Evolutionary conservation across 2,888 invertebrate genomes (phyloP).

Genomic region (Rotaria socialis): DNA sequence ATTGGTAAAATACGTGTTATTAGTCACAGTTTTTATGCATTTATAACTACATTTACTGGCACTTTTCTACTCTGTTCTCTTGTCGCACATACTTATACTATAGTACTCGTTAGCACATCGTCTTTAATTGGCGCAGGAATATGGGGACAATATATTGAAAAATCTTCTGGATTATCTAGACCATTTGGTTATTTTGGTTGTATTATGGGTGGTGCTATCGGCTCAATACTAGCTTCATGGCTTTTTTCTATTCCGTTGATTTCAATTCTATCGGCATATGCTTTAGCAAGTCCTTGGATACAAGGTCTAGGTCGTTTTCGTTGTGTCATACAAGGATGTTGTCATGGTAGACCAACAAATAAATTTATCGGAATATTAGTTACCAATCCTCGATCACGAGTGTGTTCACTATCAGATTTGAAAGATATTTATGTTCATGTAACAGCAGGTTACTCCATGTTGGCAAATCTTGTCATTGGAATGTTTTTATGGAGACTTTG

Average conservation of each 20-base stretch:
- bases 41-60: neutral
- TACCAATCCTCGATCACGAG: neutral
- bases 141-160: neutral
- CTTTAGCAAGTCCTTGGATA: neutral
- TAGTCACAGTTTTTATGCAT: neutral
- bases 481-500: neutral
- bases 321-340: neutral
- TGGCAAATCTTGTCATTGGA: neutral
- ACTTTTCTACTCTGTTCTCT: neutral
- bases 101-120: neutral
- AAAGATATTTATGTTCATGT: neutral
- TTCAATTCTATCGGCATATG: neutral
- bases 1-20: neutral
- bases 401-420: neutral
- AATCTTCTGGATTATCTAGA: neutral
- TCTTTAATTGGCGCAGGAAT: neutral
- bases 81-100: neutral
- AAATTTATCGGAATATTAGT: neutral
- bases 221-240: neutral
- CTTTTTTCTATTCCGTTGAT: neutral
- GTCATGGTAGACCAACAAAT: neutral
- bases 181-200: slow-evolving; percentile 4
- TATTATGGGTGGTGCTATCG: neutral
- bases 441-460: neutral
- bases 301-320: neutral